These are phyloP conservation scores for Cryptus armator DNA, from an alignment of 2,888 invertebrate species.

Conservation along the genomic window DNA sequence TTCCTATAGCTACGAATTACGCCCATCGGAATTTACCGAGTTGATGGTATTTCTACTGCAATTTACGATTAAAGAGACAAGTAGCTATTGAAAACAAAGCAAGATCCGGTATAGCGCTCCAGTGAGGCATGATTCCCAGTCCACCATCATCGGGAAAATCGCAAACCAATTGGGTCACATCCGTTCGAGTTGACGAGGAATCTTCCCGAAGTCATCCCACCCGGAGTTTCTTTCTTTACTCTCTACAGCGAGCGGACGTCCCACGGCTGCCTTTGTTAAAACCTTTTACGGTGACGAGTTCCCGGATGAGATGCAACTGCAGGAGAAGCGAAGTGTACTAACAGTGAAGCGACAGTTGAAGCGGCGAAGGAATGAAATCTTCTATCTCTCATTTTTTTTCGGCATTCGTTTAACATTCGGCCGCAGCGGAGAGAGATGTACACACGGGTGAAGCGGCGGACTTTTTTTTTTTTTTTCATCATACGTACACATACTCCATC, in stretches of 20 bases:
- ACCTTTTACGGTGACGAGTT: slow-evolving; percentile 50
- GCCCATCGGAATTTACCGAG: not conserved
- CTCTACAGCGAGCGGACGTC: slow-evolving; percentile 10
- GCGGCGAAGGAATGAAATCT: slow-evolving; percentile 43
- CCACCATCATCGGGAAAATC: slow-evolving; percentile 53
- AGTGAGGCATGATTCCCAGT: slow-evolving; percentile 22
- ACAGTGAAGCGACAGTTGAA: slow-evolving; percentile 38
- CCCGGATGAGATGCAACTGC: slow-evolving; percentile 33
- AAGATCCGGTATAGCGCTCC: not conserved
- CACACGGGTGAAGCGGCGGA: not conserved
- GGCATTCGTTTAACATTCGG: slow-evolving; percentile 43
- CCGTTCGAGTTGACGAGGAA: slow-evolving; percentile 43
- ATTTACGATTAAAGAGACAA: not conserved
- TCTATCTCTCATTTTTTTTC: slow-evolving; percentile 12
- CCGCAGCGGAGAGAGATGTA: slow-evolving; percentile 12
- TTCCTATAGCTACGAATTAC: not conserved
- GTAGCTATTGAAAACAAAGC: not conserved
- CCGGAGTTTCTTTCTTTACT: slow-evolving; percentile 33
- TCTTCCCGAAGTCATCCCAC: slow-evolving; percentile 48
- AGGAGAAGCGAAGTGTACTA: slow-evolving; percentile 11
- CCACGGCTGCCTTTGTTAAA: slow-evolving; percentile 43
- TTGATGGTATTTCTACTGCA: not conserved
- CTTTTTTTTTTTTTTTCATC: not conserved
- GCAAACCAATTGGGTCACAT: slow-evolving; percentile 64
- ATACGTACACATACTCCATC: not conserved